Evolutionary conservation across 53 echinoderm and acorn worm species (phyloP), one percentile per base, ranked within the genome.

Genomic region (Patiria pectinifera): DNA sequence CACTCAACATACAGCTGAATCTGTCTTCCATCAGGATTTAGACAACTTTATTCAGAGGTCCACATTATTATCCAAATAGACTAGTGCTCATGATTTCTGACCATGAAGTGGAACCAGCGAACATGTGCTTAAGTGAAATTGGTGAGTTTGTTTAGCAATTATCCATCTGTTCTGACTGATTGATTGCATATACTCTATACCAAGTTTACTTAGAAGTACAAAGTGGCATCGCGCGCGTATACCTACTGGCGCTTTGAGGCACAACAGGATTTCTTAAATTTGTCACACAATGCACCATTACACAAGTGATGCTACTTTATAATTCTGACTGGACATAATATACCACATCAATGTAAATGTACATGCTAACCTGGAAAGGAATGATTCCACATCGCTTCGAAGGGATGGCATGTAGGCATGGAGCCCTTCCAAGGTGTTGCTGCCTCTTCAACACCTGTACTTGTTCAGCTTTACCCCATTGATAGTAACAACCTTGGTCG

Each of bases 281-380:
- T 71, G 71, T 71, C 71, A 71, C 76, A 76, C 25, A 3, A 22
- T 76, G 76, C 76, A 76, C 76, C 74, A 74, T 19, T 82, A 82
- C 82, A 82, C 26, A 82, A 14, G 26, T 82, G 82, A 48, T 35
- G 35, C 35, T 35, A 35, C 35, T 35, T 35, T 35, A 35, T 35
- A 35, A 35, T 35, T 35, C 35, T 35, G 35, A 35, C 35, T 35
- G 35, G 35, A 35, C 35, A 35, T 35, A 35, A 35, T 35, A 35
- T 35, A 35, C 35, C 35, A 35, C 35, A 82, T 82, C 13, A 14
- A 25, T 82, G 53, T 84, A 6, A 62, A 21, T 84, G 66, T 22
- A 60, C 44, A 84, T 83, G 49, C 82, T 92, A 66, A 94, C 95
- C 95, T 95, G 95, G 80, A 92, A n/a, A 47, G 92, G 95, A 7